Conservation (phyloP, 2,888 invertebrate species). For the Catocala fraxini region DNA sequence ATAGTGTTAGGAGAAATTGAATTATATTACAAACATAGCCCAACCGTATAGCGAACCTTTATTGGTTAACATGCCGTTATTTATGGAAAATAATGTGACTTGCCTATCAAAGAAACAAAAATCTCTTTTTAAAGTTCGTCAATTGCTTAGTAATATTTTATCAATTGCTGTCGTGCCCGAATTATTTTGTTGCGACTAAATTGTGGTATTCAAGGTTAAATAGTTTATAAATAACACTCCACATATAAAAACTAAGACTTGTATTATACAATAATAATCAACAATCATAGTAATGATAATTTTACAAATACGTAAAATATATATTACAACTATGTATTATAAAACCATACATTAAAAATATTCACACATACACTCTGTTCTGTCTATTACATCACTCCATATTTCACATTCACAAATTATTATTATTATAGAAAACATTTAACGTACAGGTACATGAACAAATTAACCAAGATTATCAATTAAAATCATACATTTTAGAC, state of each 20-base stretch:
- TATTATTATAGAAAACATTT: slow-evolving; percentile 5
- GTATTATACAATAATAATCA: slow-evolving; percentile 38
- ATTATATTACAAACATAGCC: too few relatives aligned
- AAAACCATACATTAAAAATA: slow-evolving; percentile 25
- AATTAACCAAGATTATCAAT: too few relatives aligned
- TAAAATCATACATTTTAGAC: neutral
- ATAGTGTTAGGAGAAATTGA: too few relatives aligned
- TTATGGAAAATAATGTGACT: too few relatives aligned
- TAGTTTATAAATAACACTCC: slow-evolving; percentile 7
- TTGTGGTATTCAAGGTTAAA: too few relatives aligned
- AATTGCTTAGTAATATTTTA: too few relatives aligned
- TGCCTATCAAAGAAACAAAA: too few relatives aligned
- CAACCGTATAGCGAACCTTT: too few relatives aligned
- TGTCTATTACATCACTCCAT: slow-evolving; percentile 12
- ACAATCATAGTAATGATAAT: slow-evolving; percentile 40
- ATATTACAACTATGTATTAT: slow-evolving; percentile 25
- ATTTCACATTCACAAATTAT: slow-evolving; percentile 7
- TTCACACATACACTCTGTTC: slow-evolving; percentile 5
- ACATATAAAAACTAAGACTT: slow-evolving; percentile 26
- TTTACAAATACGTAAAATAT: slow-evolving; percentile 43
- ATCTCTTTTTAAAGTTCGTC: too few relatives aligned
- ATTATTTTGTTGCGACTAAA: too few relatives aligned
- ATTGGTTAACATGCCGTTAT: too few relatives aligned
- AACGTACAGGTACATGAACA: slow-evolving; percentile 10
- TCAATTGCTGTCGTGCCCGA: too few relatives aligned